Evolutionary conservation across 1,140 invertebrate genomes (phyloP).

Genomic region (Trinorchestia longiramus): DNA sequence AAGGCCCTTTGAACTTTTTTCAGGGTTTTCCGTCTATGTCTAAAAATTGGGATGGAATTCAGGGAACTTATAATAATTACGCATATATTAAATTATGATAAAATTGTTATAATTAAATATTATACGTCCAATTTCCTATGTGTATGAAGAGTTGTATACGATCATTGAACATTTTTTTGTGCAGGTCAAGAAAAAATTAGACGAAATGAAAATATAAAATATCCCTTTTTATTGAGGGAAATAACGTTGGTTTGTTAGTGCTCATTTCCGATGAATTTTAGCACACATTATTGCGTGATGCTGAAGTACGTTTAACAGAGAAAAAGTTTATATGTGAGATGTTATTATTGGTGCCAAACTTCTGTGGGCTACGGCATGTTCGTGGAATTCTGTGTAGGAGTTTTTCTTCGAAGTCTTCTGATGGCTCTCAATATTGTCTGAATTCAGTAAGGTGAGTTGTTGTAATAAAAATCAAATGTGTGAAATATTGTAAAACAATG

Average conservation of each 20-base stretch:
- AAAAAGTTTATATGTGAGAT: background rate
- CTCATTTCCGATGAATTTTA: too few relatives aligned
- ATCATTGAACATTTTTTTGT: background rate
- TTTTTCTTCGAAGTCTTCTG: background rate
- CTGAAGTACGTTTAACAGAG: background rate
- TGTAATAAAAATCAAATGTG: background rate
- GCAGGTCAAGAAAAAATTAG: background rate
- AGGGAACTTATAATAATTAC: too few relatives aligned
- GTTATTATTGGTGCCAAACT: background rate
- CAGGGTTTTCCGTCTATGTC: too few relatives aligned
- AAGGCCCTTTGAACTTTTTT: too few relatives aligned
- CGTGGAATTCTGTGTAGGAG: background rate
- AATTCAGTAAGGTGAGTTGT: conserved; percentile 4
- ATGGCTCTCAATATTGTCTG: background rate
- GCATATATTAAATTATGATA: too few relatives aligned
- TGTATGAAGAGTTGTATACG: too few relatives aligned
- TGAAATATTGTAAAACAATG: too few relatives aligned
- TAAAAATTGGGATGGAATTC: too few relatives aligned
- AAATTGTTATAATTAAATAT: too few relatives aligned
- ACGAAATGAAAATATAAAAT: background rate
- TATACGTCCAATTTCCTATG: too few relatives aligned
- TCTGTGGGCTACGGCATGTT: background rate
- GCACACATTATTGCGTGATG: background rate
- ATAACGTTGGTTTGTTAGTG: background rate
- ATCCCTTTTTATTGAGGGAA: background rate